These are phyloP conservation scores for Lordiphosa mommai DNA, from an alignment of 1,140 invertebrate genomes.

Conservation along the genomic window DNA sequence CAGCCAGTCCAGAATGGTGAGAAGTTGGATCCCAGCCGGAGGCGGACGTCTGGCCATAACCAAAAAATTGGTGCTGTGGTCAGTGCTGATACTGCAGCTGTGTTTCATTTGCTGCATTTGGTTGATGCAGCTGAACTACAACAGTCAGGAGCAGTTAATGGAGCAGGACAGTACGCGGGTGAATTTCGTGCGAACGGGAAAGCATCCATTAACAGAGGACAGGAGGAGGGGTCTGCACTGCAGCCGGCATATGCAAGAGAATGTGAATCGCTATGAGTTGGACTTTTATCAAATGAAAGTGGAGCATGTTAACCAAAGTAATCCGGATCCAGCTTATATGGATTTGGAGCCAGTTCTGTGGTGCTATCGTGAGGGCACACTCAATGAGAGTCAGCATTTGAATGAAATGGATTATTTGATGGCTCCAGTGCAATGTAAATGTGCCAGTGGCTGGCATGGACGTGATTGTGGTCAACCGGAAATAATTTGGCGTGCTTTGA, in stretches of 20 bases:
- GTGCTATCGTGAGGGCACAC: constrained; percentile 81
- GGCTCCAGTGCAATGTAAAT: constrained; percentile 80
- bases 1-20: constrained; percentile 36
- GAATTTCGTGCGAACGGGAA: too few species aligned
- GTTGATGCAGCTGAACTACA: constrained; percentile 50
- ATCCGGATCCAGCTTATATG: constrained; percentile 35
- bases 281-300: constrained; percentile 61
- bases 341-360: constrained; percentile 81
- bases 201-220: too few species aligned
- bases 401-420: constrained; percentile 43
- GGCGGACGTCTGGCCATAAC: constrained; percentile 42
- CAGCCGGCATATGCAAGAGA: constrained; percentile 28
- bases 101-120: constrained; percentile 68
- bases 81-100: constrained; percentile 60
- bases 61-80: constrained; percentile 66
- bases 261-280: constrained; percentile 51
- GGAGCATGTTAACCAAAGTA: constrained; percentile 41
- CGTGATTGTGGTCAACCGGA: constrained; percentile 85
- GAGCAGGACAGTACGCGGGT: constrained; percentile 21
- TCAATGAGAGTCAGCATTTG: constrained; percentile 73
- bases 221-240: constrained; percentile 16
- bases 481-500: constrained; percentile 84
- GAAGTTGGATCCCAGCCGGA: constrained; percentile 16
- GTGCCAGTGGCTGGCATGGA: constrained; percentile 83
- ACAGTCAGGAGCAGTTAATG: constrained; percentile 26